Evolutionary conservation across 1,140 invertebrate species (phyloP).

Genomic region (Rhagoletis pomonella): DNA sequence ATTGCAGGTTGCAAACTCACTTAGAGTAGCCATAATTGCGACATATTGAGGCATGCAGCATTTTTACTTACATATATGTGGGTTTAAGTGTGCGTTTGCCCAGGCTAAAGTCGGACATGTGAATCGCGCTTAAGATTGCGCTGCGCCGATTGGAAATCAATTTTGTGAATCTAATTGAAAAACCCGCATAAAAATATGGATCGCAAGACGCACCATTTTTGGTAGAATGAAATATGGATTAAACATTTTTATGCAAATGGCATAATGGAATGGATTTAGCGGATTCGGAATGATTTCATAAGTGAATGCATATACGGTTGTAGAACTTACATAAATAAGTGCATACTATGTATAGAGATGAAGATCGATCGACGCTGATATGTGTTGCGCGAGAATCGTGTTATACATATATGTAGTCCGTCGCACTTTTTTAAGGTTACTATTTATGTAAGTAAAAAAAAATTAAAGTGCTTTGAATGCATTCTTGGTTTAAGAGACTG

Average conservation of each 20-base stretch:
- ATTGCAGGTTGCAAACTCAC: slow-evolving; percentile 37
- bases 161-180: slow-evolving; percentile 44
- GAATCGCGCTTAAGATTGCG: background rate
- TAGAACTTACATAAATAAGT: too few relatives aligned
- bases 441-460: too few relatives aligned
- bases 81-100: background rate
- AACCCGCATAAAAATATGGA: slow-evolving; percentile 41
- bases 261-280: background rate
- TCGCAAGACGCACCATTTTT: slow-evolving; percentile 27
- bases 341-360: too few relatives aligned
- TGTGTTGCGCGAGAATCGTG: too few relatives aligned
- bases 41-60: background rate
- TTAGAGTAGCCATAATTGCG: slow-evolving; percentile 40
- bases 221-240: slow-evolving; percentile 29
- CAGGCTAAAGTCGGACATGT: background rate
- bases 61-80: background rate
- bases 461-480: too few relatives aligned
- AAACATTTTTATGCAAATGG: slow-evolving; percentile 41
- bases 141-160: slow-evolving; percentile 2
- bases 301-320: too few relatives aligned
- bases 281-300: too few relatives aligned
- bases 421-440: too few relatives aligned
- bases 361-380: too few relatives aligned
- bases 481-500: too few relatives aligned
- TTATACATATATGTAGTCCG: too few relatives aligned